Conservation (phyloP, 2,113 vertebrate genomes). For the Sminthopsis crassicaudata region DNA sequence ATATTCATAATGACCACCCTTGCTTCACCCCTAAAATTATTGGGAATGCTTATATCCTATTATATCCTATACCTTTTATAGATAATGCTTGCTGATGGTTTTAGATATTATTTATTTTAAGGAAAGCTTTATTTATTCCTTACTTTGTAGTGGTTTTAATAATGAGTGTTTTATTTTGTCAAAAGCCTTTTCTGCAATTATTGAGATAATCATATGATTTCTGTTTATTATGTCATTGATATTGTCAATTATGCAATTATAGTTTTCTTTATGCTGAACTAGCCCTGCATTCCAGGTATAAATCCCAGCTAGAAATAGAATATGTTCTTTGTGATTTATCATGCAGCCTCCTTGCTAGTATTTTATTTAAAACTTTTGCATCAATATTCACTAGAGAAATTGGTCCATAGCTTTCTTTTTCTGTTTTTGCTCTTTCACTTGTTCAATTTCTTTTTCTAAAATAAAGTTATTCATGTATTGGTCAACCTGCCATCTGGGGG, state of each 20-base stretch:
- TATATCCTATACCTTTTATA: neutral
- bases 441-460: neutral
- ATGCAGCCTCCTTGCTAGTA: neutral
- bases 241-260: neutral
- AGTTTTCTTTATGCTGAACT: neutral
- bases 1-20: neutral
- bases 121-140: neutral
- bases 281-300: neutral
- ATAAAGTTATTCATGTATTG: neutral
- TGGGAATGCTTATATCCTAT: neutral
- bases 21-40: neutral
- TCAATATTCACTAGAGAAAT: neutral
- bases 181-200: neutral
- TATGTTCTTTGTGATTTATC: too few species aligned
- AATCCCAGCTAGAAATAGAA: neutral
- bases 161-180: neutral
- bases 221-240: neutral
- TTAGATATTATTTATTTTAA: neutral
- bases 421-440: neutral
- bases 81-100: neutral
- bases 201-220: neutral
- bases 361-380: neutral
- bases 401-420: neutral
- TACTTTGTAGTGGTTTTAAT: neutral
- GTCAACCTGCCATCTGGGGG: too few species aligned